Evolutionary conservation across 2,113 vertebrate genomes (phyloP), one percentile per base, ranked within the genome.

Genomic region (Casuarius casuarius): DNA sequence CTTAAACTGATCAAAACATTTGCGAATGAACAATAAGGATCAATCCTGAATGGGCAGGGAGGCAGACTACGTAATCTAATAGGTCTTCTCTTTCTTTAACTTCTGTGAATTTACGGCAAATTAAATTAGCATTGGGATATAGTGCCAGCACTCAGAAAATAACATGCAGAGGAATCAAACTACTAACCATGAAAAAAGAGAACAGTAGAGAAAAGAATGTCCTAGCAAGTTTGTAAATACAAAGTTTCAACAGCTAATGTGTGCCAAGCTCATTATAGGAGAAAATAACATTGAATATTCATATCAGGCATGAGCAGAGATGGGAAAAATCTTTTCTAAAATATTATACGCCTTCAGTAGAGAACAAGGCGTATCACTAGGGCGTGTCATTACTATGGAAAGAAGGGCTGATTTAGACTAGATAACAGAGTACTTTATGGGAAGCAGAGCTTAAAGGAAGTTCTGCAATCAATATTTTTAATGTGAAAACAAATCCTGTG

Each of bases 1-100:
- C 74, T 77, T 91, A 96, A 94, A 85, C 67, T n/a, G 54, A 92
- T 94, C 77, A 95, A 95, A 96, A 77, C 51, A 20, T 76, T 78
- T 95, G 40, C 73, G 80, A 96, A 83, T 59, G 52, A 91, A 87
- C 48, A 96, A 89, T 80, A 94, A 87, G 71, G 35, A 89, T 92
- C 84, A 94, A 62, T 94, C 74, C 49, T 80, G 70, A 85, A 87
- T 66, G 71, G 48, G 56, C 62, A 82, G 35, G 56, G 26, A 70
- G 35, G 38, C 49, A 85, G 73, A 71, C 15, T 70, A 91, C 35
- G 87, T 92, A 79, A 92, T 49, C 12, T 92, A 68, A 91, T 49
- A 75, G 35, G 33, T 73, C 35, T 81, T 92, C 33, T 81, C 42
- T 72, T 86, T 84, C 70, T 89, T 73, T 84, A 83, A 75, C 9